phyloP scores from a whole-genome alignment of 2,797 vertebrate genomes.

The Characodon lateralis region DNA sequence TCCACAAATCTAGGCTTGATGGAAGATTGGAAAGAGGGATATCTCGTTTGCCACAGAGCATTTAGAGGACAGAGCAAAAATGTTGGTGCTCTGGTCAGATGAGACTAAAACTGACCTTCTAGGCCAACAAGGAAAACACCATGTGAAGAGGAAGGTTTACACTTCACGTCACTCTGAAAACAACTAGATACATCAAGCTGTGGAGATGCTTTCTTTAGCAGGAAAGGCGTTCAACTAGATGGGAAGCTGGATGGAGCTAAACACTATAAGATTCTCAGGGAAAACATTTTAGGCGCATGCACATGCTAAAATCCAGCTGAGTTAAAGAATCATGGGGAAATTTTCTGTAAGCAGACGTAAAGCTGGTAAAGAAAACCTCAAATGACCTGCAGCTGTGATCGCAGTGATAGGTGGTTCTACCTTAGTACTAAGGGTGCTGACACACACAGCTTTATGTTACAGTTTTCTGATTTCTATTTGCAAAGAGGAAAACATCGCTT shows the following conservation, averaged over 20 bases:
- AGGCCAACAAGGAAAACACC: neutral
- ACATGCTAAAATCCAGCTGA: neutral
- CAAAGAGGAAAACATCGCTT: neutral
- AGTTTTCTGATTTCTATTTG: neutral
- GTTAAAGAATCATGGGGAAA: no score
- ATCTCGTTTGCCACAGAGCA: neutral
- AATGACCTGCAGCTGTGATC: neutral
- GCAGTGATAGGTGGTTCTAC: neutral
- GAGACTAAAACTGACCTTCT: neutral
- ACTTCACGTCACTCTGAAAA: neutral
- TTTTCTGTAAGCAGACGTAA: neutral
- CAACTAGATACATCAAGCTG: neutral
- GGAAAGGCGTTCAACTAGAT: neutral
- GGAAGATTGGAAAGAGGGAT: neutral
- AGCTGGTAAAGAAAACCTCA: neutral
- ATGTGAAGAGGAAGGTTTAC: neutral
- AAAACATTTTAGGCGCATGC: neutral
- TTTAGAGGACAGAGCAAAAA: no score
- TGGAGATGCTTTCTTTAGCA: neutral
- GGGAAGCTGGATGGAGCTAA: neutral
- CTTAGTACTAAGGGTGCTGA: neutral
- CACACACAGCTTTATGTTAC: neutral
- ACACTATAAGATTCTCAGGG: neutral
- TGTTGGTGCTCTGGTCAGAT: neutral
- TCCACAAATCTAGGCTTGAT: neutral